Evolutionary conservation across 1,140 invertebrate genomes (phyloP), one percentile per base, ranked within the genome.

Genomic region (Pseudomyrmex concolor): DNA sequence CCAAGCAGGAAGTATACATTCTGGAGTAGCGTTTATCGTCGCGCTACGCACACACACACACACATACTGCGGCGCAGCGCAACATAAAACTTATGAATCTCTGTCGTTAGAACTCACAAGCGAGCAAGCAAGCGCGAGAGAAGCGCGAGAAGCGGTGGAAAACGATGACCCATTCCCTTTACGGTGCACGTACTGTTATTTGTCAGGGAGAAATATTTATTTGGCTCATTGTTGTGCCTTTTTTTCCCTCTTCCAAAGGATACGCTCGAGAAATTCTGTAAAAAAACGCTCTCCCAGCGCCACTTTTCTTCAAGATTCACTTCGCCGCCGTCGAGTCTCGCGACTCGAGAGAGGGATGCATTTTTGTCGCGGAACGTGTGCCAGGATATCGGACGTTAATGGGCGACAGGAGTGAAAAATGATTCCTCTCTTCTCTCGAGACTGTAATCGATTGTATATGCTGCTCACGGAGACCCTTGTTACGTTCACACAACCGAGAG

Each of bases 391-490:
- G 43, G 13, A n/a, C 34, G 45, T 78, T 59, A 80, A 78, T 68
- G 73, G 62, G 12, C 19, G 62, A 17, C 15, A 51, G 73, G 45
- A 25, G 48, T 84, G 73, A 84, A 80, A 78, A 84, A 84, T 80
- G 74, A 84, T 62, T 77, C 60, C 54, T 66, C 22, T 72, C 63
- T 84, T 45, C 2, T 64, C 48, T 25, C 43, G 9, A 34, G 43
- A 22, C 54, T 7, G 81, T 77, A 63, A 77, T 83, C 72, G 70
- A 82, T 82, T 17, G 70, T 19, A 19, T 19, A 19, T 3, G 76
- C 54, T 57, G 51, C 76, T 15, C 48, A 25, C 64, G 34, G 25
- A 45, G 48, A 34, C 50, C n/a, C 57, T 62, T 70, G 70, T 82
- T 67, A 63, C 17, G 48, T 34, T 34, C 34, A 4, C 43, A 72